A percentile compares a stretch with the other conserved stretches of the same genome.
phyloP scores from a whole-genome alignment of 2,888 invertebrate genomes.

The Lepidochrysops patricia region DNA sequence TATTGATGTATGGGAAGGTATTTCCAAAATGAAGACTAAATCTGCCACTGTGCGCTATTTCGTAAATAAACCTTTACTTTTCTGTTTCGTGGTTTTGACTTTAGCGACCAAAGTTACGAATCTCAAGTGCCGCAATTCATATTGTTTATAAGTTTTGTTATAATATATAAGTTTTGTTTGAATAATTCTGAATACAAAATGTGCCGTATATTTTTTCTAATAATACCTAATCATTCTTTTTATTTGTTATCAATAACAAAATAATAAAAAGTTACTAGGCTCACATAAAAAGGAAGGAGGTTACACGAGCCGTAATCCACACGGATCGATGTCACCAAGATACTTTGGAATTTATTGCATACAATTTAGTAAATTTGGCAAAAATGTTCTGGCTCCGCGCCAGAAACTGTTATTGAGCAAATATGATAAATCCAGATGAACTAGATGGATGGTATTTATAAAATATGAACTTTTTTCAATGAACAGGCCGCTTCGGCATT shows the following conservation, averaged over 20 bases:
- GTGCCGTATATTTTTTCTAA: too few relatives aligned
- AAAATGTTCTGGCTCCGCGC: slow-evolving; percentile 47
- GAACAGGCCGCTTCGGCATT: background rate
- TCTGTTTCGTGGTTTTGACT: too few relatives aligned
- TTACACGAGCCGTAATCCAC: background rate
- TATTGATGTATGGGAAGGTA: too few relatives aligned
- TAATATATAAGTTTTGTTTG: too few relatives aligned
- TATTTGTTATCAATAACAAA: background rate
- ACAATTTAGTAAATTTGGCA: slow-evolving; percentile 47
- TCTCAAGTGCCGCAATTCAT: too few relatives aligned
- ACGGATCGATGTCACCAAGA: background rate
- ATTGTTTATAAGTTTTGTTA: too few relatives aligned
- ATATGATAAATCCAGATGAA: background rate
- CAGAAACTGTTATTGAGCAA: slow-evolving; percentile 23
- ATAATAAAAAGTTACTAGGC: background rate
- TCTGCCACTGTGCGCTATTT: too few relatives aligned
- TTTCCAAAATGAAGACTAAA: too few relatives aligned
- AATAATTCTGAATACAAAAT: too few relatives aligned
- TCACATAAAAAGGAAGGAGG: background rate
- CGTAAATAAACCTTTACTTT: too few relatives aligned
- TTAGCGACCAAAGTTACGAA: too few relatives aligned
- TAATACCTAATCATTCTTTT: too few relatives aligned
- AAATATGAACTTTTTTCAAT: background rate
- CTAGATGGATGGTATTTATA: background rate
- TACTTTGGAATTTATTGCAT: slow-evolving; percentile 40